Percentiles rank a stretch among this genome's conserved stretches.
Evolutionary conservation across 2,113 vertebrate species (phyloP).

Genomic region (Dicrurus megarhynchus): DNA sequence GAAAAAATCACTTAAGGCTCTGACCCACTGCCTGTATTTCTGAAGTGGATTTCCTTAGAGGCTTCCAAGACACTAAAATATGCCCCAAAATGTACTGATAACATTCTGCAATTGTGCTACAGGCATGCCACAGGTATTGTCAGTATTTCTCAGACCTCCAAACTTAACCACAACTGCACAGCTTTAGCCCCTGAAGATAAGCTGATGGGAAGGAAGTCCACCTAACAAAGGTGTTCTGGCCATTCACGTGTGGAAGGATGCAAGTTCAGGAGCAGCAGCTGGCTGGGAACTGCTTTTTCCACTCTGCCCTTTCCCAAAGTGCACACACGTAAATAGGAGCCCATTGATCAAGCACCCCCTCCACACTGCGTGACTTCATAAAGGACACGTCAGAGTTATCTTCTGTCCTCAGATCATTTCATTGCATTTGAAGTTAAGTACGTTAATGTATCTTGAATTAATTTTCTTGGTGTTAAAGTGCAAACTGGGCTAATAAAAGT

Average conservation of each 20-base stretch:
- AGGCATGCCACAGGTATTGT: not conserved
- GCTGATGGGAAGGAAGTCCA: not conserved
- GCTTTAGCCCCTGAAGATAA: not conserved
- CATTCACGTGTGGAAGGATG: accelerated
- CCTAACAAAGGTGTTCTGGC: not conserved
- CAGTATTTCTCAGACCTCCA: not conserved
- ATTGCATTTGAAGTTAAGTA: constrained; percentile 28
- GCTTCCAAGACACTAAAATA: not conserved
- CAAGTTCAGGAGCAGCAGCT: not conserved
- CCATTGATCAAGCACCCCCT: not conserved
- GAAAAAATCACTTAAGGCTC: not conserved
- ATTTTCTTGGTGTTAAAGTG: constrained; percentile 74
- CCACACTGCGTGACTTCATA: not conserved
- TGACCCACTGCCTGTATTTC: not conserved
- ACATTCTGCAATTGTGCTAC: not conserved
- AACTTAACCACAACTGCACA: not conserved
- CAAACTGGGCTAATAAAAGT: constrained; percentile 76
- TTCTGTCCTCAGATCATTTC: constrained; percentile 24
- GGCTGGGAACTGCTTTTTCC: not conserved
- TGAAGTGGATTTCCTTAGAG: not conserved
- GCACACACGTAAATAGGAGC: accelerated
- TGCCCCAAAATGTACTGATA: not conserved
- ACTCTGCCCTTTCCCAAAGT: not conserved
- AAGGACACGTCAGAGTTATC: constrained; percentile 1
- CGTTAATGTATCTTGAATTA: constrained; percentile 66